Evolutionary conservation across 2,888 invertebrate genomes (phyloP), one percentile per base, ranked within the genome.

Genomic region (Harmothoe impar): DNA sequence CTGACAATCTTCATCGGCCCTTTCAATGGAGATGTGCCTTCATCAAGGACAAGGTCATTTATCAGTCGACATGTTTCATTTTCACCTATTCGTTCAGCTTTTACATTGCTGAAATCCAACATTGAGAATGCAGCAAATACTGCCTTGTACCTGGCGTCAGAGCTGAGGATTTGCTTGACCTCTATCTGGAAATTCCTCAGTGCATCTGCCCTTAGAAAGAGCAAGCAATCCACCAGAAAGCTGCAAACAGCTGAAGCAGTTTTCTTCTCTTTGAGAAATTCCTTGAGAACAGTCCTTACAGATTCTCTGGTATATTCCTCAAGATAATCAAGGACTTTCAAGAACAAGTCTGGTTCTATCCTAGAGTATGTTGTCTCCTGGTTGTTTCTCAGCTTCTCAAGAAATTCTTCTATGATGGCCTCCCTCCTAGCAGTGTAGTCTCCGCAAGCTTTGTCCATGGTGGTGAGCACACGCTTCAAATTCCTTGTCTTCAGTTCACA

Each of bases 1-100:
- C 84, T 33, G 3, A 84, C 84, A 84, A 84, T 35, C 29, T 84
- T 84, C 84, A 84, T 84, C 5, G 43, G 84, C 0, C 84, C 84
- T n/a, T 43, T 25, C 25, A 84, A n/a, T 84, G 23, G 43, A 5
- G 20, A 3, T 17, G 25, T 33, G 12, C 7, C 25, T 17, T 84
- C 51, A 31, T 25, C 25, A 15, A 52, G 23, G 12, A 84, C 25
- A 23, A 84, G 84, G 43, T 84, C 25, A 20, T 84, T 33, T 1
- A 84, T 52, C n/a, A 84, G 43, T 3, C 84, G 84, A 25, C 51
- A 43, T 17, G 84, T 84, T 25, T 84, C 84, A 31, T 31, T 84
- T 52, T 84, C 84, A 17, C 23, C 25, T 15, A 84, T 84, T 5
- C 51, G 25, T 0, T 17, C 0, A 35, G 0, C 43, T 35, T 84